These are phyloP conservation scores for Zaprionus taronus DNA, from an alignment of 1,140 invertebrate genomes.

Conservation along the genomic window DNA sequence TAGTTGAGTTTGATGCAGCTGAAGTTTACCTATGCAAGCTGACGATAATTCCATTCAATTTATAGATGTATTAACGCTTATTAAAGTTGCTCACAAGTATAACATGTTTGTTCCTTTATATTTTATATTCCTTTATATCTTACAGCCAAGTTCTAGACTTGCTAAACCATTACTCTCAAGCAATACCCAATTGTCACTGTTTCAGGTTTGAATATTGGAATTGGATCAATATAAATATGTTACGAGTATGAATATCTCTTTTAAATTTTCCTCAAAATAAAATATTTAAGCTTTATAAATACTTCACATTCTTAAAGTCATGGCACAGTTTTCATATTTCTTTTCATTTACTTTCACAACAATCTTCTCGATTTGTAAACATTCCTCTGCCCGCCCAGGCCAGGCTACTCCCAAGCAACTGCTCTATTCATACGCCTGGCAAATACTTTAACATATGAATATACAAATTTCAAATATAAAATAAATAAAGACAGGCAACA, in stretches of 20 bases:
- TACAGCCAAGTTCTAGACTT: not conserved
- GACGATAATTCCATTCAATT: not conserved
- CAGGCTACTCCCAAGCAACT: not conserved
- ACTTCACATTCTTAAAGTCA: not conserved
- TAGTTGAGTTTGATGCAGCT: not conserved
- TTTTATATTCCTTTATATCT: too few species aligned
- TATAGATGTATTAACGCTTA: not conserved
- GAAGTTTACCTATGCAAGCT: not conserved
- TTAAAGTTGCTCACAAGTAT: not conserved
- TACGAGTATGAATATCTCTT: not conserved
- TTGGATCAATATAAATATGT: not conserved
- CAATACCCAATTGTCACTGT: not conserved
- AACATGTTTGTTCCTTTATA: too few species aligned
- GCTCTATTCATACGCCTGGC: not conserved
- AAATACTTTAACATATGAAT: constrained; percentile 9
- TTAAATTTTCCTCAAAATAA: not conserved
- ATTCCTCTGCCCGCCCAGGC: not conserved
- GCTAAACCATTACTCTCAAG: not conserved
- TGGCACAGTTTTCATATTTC: not conserved
- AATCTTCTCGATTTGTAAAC: constrained; percentile 1
- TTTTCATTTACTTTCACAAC: not conserved
- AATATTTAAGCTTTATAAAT: not conserved
- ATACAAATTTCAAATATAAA: constrained; percentile 34
- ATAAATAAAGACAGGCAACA: constrained; percentile 26
- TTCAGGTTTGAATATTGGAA: not conserved